Conservation (phyloP, 1,140 invertebrate species). For the Caenorhabditis briggsae region DNA sequence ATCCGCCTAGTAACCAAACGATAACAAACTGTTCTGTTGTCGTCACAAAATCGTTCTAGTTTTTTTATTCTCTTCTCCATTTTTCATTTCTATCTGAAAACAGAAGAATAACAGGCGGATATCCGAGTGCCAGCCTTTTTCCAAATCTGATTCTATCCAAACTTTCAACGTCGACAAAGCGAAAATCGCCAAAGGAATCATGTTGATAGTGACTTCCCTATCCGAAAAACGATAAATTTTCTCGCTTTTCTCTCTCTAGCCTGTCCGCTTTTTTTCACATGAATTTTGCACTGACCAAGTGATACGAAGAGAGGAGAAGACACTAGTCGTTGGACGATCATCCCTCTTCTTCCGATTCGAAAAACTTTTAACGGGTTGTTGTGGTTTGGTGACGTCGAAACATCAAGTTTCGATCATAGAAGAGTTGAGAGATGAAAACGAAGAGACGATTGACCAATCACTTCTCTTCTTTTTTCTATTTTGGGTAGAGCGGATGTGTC, state of each 20-base stretch:
- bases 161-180: constrained; percentile 41
- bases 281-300: constrained; percentile 21
- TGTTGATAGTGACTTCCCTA: neutral
- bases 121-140: neutral
- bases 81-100: constrained; percentile 9
- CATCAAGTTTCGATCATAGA: constrained; percentile 13
- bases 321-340: constrained; percentile 38
- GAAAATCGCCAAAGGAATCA: constrained; percentile 3
- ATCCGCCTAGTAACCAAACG: neutral
- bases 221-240: constrained; percentile 10
- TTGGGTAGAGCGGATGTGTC: constrained; percentile 17
- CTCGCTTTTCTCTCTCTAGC: neutral
- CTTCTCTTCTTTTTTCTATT: constrained; percentile 19
- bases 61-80: neutral
- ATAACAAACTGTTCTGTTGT: neutral
- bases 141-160: constrained; percentile 25
- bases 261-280: neutral
- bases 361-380: constrained; percentile 6
- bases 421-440: constrained; percentile 49
- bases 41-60: constrained; percentile 2
- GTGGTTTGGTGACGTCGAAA: constrained; percentile 44
- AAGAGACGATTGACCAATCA: constrained; percentile 37
- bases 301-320: neutral
- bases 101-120: constrained; percentile 7
- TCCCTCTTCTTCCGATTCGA: neutral